Percentiles rank a stretch among this genome's conserved stretches.
Evolutionary conservation across 2,113 vertebrate species (phyloP).

Genomic region (Erythrocercus mccallii): DNA sequence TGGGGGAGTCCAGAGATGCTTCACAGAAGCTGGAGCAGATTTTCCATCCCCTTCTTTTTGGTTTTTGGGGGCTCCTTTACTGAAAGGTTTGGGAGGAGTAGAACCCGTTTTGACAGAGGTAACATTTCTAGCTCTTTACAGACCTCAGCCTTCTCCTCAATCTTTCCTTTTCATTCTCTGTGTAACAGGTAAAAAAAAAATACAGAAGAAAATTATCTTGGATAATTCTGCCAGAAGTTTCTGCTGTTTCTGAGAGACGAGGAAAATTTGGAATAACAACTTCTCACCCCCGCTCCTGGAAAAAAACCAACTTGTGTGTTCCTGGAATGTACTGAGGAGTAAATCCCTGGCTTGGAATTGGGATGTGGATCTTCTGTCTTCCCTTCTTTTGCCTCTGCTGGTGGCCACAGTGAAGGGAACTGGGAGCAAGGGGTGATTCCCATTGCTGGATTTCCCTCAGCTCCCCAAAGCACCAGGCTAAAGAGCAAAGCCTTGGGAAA

Average conservation of each 20-base stretch:
- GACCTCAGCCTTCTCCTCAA: background rate
- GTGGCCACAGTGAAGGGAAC: background rate
- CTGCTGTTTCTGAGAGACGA: background rate
- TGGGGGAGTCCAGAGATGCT: background rate
- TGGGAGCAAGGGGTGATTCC: background rate
- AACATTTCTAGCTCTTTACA: background rate
- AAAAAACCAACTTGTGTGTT: accelerated
- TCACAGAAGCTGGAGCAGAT: accelerated
- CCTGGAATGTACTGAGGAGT: background rate
- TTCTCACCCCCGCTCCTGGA: background rate
- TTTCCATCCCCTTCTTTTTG: background rate
- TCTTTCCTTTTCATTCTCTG: background rate
- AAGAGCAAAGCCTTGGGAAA: background rate
- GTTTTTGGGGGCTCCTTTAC: background rate
- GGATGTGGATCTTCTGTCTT: background rate
- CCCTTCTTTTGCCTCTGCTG: background rate
- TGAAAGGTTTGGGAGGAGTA: background rate
- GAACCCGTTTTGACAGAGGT: background rate
- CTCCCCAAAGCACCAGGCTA: background rate
- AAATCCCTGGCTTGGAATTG: background rate
- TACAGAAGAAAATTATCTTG: background rate
- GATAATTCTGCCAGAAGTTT: background rate
- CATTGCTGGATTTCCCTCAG: background rate
- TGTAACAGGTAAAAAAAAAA: background rate
- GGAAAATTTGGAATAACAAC: background rate